Base-by-base conservation (phyloP, 2,113 vertebrate genomes). In the Rhadina sibilatrix region DNA sequence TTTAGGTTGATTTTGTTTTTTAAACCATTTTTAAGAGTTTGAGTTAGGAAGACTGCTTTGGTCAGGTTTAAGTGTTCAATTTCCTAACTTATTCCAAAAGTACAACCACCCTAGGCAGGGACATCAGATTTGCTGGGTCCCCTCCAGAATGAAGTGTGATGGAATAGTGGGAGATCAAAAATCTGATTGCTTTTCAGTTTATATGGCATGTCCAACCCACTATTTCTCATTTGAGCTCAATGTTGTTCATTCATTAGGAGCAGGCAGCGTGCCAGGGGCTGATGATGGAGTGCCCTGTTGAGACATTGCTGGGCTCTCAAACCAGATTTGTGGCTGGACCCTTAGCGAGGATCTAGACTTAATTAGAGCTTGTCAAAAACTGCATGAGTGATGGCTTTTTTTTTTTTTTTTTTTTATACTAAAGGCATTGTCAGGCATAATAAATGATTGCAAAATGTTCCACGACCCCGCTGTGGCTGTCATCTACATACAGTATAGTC, bases 281-380 rank as follows among this genome's bases (percentile, higher is more conserved):
- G 93, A 47, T 92, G 95, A 95, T 92, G 92, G 86, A 95, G 83
- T 59, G 86, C 86, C 94, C 94, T 86, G 12, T 86, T 9, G 89
- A 93, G 94, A 86, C 79, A 47, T 11, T 74, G 90, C 92, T 59
- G 88, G 68, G 86, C 79, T 95, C 88, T 86, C 83, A 70, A 90
- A 59, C 75, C 83, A 90, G 92, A 80, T 86, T 93, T 95, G 83
- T 69, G 79, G 75, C 85, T 80, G 90, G 68, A 77, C 85, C 65
- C 82, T 68, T 81, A 91, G 52, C 11, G 5, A 93, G 78, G 74
- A 93, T 63, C 85, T 54, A 90, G 78, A 59, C 79, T 70, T 93
- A 80, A 95, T 96, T 95, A 96, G 68, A 60, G 83, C 28, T 60
- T 86, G 94, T 90, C 93, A 95, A 83, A 90, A 94, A 65, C 79